These are phyloP conservation scores for Nannoperca australis DNA, from an alignment of 2,797 vertebrate species.

Conservation along the genomic window DNA sequence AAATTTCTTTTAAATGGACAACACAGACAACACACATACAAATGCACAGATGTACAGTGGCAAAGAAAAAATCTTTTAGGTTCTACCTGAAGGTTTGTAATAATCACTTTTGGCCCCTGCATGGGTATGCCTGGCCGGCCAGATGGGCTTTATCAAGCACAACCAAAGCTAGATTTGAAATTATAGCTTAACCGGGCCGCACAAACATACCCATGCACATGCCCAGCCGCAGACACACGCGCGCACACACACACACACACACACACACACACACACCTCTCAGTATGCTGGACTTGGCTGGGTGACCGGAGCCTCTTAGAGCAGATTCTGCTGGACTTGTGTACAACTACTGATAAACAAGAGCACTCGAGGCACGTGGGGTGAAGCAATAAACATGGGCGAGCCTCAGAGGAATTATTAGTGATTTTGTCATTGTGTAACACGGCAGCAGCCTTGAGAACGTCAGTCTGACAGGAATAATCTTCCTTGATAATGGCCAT, in stretches of 20 bases:
- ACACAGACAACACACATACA: slow-evolving; percentile 62
- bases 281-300: slow-evolving; percentile 55
- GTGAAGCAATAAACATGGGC: slow-evolving; percentile 42
- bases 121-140: slow-evolving; percentile 30
- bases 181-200: slow-evolving; percentile 32
- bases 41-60: slow-evolving; percentile 50
- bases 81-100: slow-evolving; percentile 38
- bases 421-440: slow-evolving; percentile 53
- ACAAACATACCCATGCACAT: slow-evolving; percentile 34
- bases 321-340: slow-evolving; percentile 55
- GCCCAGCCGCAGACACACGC: neutral
- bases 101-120: slow-evolving; percentile 36
- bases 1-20: slow-evolving; percentile 58
- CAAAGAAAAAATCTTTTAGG: slow-evolving; percentile 22
- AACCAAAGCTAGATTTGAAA: slow-evolving; percentile 59
- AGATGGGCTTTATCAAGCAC: slow-evolving; percentile 59
- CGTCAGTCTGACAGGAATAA: slow-evolving; percentile 25
- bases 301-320: slow-evolving; percentile 51
- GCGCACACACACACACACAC: slow-evolving; percentile 16
- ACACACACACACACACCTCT: slow-evolving; percentile 16
- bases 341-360: slow-evolving; percentile 60
- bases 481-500: slow-evolving; percentile 9
- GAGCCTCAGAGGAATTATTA: slow-evolving; percentile 60
- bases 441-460: slow-evolving; percentile 39
- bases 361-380: slow-evolving; percentile 64